Conservation (phyloP, 2,888 invertebrate species). For the Eupithecia centaureata region DNA sequence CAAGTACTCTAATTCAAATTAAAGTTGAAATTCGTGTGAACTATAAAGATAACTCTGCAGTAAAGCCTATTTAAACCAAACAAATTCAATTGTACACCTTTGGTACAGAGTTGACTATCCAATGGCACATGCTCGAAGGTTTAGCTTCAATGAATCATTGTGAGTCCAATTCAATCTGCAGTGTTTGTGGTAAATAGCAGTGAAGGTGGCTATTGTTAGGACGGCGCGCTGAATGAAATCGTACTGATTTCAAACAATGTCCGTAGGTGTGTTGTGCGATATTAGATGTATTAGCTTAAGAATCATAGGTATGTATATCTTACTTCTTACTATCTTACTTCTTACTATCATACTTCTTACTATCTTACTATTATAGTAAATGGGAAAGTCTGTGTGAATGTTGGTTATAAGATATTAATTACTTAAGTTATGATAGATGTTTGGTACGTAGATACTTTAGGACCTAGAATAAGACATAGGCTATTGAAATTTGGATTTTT, state of each 20-base stretch:
- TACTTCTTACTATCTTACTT: too few relatives aligned
- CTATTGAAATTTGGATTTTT: too few relatives aligned
- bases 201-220: slow-evolving; percentile 28
- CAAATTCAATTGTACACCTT: not conserved
- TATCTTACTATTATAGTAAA: too few relatives aligned
- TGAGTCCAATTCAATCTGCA: slow-evolving; percentile 17
- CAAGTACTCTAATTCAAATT: not conserved
- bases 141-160: slow-evolving; percentile 25
- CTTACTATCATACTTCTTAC: too few relatives aligned
- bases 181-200: slow-evolving; percentile 24
- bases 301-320: too few relatives aligned
- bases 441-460: too few relatives aligned
- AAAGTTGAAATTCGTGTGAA: not conserved
- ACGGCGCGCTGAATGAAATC: not conserved
- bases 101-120: not conserved
- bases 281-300: too few relatives aligned
- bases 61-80: not conserved
- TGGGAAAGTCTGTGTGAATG: too few relatives aligned
- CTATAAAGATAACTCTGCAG: not conserved
- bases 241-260: not conserved
- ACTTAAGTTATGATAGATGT: too few relatives aligned
- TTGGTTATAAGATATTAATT: too few relatives aligned
- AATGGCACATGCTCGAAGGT: not conserved
- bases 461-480: too few relatives aligned
- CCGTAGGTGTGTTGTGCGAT: not conserved